Conservation (phyloP, 2,113 vertebrate species). For the Sturnira hondurensis region DNA sequence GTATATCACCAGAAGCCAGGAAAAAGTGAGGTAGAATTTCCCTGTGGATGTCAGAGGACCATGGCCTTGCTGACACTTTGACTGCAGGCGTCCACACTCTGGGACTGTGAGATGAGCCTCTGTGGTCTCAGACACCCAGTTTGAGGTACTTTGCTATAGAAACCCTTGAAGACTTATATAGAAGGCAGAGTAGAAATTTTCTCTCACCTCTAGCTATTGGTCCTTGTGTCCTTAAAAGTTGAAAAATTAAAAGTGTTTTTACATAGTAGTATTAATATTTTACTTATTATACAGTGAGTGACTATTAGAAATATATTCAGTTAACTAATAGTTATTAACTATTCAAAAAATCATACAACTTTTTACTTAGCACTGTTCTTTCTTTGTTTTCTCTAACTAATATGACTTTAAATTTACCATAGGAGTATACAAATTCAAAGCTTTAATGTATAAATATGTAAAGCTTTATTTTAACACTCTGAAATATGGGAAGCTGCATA, state of each 20-base stretch:
- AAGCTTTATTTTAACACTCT: neutral
- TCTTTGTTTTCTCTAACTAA: neutral
- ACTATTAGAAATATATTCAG: neutral
- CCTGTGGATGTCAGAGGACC: neutral
- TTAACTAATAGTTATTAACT: neutral
- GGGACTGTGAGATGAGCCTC: neutral
- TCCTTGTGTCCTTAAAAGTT: neutral
- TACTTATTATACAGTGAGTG: neutral
- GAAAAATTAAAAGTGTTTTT: neutral
- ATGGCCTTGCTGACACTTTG: neutral
- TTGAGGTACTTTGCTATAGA: neutral
- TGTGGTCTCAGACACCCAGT: neutral
- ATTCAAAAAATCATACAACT: neutral
- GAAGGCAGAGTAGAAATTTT: neutral
- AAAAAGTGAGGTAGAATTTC: too few species aligned
- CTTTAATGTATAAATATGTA: neutral
- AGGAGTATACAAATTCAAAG: neutral
- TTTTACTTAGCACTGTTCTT: neutral
- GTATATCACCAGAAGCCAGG: neutral
- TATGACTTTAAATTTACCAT: neutral
- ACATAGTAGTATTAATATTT: neutral
- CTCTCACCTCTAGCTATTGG: neutral
- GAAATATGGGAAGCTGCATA: constrained; percentile 7
- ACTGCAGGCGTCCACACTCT: neutral
- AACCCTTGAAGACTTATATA: neutral